phyloP scores from a whole-genome alignment of 2,797 vertebrate species.

The Knipowitschia caucasica region DNA sequence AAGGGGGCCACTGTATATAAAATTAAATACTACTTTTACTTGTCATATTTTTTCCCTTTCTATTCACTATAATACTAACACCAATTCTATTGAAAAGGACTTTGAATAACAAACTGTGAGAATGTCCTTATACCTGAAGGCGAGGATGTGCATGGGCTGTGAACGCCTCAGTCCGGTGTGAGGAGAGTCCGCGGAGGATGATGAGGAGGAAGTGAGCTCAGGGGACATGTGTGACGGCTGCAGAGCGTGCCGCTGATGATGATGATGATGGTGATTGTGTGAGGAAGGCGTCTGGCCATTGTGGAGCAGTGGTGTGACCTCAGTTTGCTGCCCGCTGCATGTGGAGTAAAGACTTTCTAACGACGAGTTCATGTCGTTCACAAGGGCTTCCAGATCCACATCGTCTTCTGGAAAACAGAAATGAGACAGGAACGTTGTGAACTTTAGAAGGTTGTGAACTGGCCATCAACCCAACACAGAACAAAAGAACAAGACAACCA shows the following conservation, averaged over 20 bases:
- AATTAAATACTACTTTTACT: no score
- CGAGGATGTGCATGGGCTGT: slow-evolving; percentile 90
- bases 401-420: slow-evolving; percentile 81
- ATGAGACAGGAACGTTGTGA: slow-evolving; percentile 1
- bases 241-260: slow-evolving; percentile 51
- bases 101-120: no score
- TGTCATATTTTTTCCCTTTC: no score
- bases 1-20: no score
- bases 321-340: slow-evolving; percentile 78
- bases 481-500: slow-evolving; percentile 1
- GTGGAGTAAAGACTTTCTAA: slow-evolving; percentile 85
- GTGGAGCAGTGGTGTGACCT: slow-evolving; percentile 82
- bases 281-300: slow-evolving; percentile 78
- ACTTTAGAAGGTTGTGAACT: background rate
- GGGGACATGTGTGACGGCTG: slow-evolving; percentile 44
- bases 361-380: slow-evolving; percentile 90
- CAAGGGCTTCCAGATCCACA: slow-evolving; percentile 87
- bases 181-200: slow-evolving; percentile 57
- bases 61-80: no score
- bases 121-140: slow-evolving; percentile 81
- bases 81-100: no score
- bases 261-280: slow-evolving; percentile 41
- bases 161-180: slow-evolving; percentile 81
- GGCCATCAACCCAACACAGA: slow-evolving; percentile 1
- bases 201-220: slow-evolving; percentile 49